Base-by-base conservation (phyloP, 2,113 vertebrate genomes). In the Cepphus grylle region DNA sequence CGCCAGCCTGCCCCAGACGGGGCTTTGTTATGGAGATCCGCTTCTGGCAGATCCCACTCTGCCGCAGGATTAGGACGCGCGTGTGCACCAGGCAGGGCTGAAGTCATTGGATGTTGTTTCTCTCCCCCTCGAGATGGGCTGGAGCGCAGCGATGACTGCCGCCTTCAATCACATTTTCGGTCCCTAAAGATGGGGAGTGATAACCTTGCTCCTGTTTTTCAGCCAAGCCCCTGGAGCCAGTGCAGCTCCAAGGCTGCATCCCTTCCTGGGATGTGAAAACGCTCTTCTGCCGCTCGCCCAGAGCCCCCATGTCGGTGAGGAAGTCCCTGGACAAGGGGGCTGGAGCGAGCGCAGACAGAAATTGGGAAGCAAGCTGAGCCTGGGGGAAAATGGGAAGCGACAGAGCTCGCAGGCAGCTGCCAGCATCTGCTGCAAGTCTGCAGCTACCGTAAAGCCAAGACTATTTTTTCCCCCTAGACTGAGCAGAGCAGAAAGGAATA, bases 1-100 rank as follows among this genome's bases (percentile, higher is more conserved):
- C 11, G 0, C 40, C 0, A 6, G 15, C 1, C 13, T 38, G 50
- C 36, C 59, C 83, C 49, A 65, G 70, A 10, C 1, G 6, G 69
- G 69, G 81, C 62, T 88, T 65, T 86, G 86, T 50, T 11, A n/a
- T 0, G 21, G 67, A 85, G 90, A 88, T 32, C 11, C 1, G 2
- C 70, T 61, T 13, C 66, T 15, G 91, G 91, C 82, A 90, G 32
- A 42, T 4, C 88, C 67, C 0, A 3, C 62, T 40, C 72, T 53
- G 73, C 77, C 0, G 3, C 78, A 45, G 67, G 32, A 94, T 84
- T 21, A 55, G 62, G 76, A 81, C 1, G 7, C 4, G 6, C 0
- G 11, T 55, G n/a, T 66, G 62, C n/a, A 23, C 56, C 21, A 61
- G n/a, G 2, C 56, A 62, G 66, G 71, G 66, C 67, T 86, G 58